phyloP scores from a whole-genome alignment of 2,888 invertebrate genomes.

The Antheraea yamamai region DNA sequence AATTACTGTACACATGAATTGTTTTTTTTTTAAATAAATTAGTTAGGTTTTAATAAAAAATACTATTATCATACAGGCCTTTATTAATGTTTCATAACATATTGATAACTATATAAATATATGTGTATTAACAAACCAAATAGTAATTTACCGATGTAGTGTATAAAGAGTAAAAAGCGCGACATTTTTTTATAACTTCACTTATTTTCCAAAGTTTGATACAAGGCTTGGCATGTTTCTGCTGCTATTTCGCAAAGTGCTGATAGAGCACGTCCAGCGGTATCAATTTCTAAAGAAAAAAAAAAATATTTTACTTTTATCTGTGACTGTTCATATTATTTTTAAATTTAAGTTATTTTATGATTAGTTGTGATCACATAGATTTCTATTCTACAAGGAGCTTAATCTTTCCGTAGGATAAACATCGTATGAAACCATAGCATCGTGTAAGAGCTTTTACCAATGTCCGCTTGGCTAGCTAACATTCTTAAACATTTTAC shows the following conservation, averaged over 20 bases:
- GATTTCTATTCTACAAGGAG: no score
- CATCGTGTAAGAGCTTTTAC: no score
- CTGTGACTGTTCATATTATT: background rate
- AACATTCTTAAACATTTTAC: no score
- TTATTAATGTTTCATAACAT: background rate
- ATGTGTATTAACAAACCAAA: background rate
- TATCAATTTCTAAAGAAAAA: constrained; percentile 84
- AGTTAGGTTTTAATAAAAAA: background rate
- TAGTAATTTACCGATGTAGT: background rate
- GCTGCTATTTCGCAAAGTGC: constrained; percentile 92
- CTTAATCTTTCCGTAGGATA: no score
- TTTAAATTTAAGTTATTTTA: background rate
- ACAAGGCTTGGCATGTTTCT: constrained; percentile 92
- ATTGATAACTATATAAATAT: background rate
- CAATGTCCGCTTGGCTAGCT: no score
- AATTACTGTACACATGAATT: no score
- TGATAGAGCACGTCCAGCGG: constrained; percentile 86
- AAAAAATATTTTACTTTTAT: background rate
- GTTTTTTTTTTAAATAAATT: no score
- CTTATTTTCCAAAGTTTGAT: constrained; percentile 72
- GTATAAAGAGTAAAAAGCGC: background rate
- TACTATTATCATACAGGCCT: background rate
- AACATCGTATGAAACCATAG: no score
- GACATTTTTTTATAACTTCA: constrained; percentile 30
- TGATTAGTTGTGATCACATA: no score